Percentiles rank a stretch among this genome's conserved stretches.
Conservation (phyloP, 37 sponge, comb jelly and placozoan species). For the Halisarca cf. caerulea region DNA sequence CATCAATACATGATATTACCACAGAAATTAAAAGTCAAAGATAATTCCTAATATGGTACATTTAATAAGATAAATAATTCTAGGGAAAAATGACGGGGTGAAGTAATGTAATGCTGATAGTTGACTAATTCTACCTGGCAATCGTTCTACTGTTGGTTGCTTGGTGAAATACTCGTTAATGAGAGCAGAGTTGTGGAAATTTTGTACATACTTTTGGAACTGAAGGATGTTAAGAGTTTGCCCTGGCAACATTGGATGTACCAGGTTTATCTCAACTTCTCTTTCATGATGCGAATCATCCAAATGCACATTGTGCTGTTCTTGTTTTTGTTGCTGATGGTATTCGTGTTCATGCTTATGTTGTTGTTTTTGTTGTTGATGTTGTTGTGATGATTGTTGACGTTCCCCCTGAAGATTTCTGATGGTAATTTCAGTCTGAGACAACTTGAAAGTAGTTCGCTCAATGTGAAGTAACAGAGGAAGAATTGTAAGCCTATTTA, state of each 20-base stretch:
- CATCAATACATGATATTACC: too few species aligned
- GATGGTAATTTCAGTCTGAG: neutral
- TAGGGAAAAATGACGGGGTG: neutral
- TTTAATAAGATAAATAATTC: neutral
- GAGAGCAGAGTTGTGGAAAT: neutral
- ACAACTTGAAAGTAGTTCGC: neutral
- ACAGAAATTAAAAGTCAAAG: neutral
- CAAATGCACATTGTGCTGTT: too few species aligned
- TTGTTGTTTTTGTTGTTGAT: too few species aligned
- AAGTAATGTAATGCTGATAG: neutral
- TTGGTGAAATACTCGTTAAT: neutral
- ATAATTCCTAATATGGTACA: neutral
- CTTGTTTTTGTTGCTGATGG: too few species aligned
- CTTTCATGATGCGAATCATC: too few species aligned
- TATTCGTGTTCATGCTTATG: too few species aligned
- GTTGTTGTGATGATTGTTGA: too few species aligned
- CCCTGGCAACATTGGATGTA: neutral
- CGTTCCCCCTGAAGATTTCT: too few species aligned
- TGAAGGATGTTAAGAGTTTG: too few species aligned
- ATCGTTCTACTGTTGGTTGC: neutral
- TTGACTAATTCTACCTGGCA: neutral
- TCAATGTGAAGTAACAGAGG: neutral
- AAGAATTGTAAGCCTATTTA: constrained; percentile 22
- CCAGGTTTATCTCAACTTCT: neutral
- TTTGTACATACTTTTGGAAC: too few species aligned